Evolutionary conservation across 2,113 vertebrate species (phyloP).

Genomic region (Dasypus novemcinctus): DNA sequence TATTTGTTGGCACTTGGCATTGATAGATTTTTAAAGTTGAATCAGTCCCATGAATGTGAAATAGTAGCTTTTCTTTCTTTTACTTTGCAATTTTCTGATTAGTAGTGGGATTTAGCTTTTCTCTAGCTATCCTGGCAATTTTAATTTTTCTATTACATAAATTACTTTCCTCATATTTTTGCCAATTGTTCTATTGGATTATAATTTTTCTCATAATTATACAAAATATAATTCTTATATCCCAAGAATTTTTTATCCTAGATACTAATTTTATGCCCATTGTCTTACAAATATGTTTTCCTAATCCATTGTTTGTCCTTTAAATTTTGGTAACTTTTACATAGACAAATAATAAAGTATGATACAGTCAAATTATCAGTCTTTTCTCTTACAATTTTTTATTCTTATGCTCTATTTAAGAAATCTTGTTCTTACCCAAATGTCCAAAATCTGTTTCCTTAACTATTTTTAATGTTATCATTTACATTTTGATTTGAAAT

Average conservation of each 20-base stretch:
- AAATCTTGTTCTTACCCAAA: neutral
- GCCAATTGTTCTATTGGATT: neutral
- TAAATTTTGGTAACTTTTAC: neutral
- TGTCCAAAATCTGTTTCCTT: no score
- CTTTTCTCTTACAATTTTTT: neutral
- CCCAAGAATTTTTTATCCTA: neutral
- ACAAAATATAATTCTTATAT: no score
- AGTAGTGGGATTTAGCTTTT: neutral
- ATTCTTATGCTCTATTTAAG: neutral
- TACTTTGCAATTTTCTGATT: neutral
- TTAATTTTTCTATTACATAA: neutral
- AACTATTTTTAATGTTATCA: neutral
- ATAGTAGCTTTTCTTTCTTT: neutral
- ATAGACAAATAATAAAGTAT: neutral
- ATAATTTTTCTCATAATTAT: no score
- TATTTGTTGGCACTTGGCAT: neutral
- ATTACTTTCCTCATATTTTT: neutral
- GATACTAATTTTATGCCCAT: neutral
- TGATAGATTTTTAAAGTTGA: no score
- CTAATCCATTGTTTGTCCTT: neutral
- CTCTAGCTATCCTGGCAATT: neutral
- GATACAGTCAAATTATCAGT: neutral
- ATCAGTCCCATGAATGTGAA: neutral
- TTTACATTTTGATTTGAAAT: neutral
- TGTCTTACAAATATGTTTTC: neutral